These are phyloP conservation scores for Neogobius melanostomus DNA, from an alignment of 2,113 vertebrate species.

Conservation along the genomic window DNA sequence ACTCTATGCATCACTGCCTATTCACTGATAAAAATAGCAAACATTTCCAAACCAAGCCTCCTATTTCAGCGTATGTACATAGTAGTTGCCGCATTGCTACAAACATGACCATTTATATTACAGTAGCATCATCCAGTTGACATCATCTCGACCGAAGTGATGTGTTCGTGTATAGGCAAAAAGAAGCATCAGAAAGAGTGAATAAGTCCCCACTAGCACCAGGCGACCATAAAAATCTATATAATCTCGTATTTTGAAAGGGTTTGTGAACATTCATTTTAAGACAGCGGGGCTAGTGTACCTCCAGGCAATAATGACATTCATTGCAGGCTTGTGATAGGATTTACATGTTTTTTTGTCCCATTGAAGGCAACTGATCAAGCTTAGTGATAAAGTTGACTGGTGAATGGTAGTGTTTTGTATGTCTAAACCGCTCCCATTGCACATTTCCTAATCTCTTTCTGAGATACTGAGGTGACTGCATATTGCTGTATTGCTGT, in stretches of 20 bases:
- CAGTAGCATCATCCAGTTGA: conserved; percentile 3
- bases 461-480: conserved; percentile 69
- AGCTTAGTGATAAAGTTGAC: conserved; percentile 23
- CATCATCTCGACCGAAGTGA: background rate
- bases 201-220: conserved; percentile 15
- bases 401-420: conserved; percentile 34
- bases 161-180: conserved; percentile 27
- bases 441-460: conserved; percentile 51
- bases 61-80: conserved; percentile 57
- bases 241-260: conserved; percentile 35
- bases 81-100: conserved; percentile 26
- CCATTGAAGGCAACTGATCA: conserved; percentile 48
- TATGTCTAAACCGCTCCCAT: conserved; percentile 43
- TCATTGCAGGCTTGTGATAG: conserved; percentile 33
- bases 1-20: conserved; percentile 26
- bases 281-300: conserved; percentile 56
- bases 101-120: conserved; percentile 32
- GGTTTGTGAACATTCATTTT: conserved; percentile 65
- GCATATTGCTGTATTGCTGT: conserved; percentile 76
- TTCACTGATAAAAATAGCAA: conserved; percentile 33
- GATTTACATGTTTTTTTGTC: conserved; percentile 34
- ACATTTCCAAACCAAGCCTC: conserved; percentile 53
- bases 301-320: conserved; percentile 58
- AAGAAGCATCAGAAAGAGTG: conserved; percentile 12
- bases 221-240: conserved; percentile 43